Evolutionary conservation across 2,888 invertebrate species (phyloP).

Genomic region (Perdita meconis): DNA sequence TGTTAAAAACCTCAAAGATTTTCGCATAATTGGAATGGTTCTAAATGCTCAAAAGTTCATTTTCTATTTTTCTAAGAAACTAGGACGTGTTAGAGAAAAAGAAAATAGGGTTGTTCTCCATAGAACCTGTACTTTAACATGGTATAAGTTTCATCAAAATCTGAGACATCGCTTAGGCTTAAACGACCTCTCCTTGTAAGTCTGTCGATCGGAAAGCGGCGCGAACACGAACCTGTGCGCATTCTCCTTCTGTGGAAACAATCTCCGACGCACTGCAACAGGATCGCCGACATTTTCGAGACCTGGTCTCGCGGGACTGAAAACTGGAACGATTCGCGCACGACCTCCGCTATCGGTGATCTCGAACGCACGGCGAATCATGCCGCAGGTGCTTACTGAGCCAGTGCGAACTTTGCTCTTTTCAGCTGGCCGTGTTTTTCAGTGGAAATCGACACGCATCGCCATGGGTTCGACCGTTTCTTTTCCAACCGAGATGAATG

Average conservation of each 20-base stretch:
- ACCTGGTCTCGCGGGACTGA: conserved; percentile 39
- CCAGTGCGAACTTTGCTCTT: conserved; percentile 36
- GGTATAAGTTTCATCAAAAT: too few relatives aligned
- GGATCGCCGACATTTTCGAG: conserved; percentile 71
- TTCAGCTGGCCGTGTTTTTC: conserved; percentile 3
- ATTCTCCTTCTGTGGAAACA: conserved; percentile 70
- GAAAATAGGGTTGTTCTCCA: too few relatives aligned
- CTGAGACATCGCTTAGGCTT: too few relatives aligned
- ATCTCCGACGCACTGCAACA: conserved; percentile 71
- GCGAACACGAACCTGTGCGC: conserved; percentile 58
- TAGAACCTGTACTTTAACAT: too few relatives aligned
- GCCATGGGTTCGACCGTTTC: not conserved
- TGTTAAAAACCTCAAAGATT: too few relatives aligned
- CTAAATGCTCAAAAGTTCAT: too few relatives aligned
- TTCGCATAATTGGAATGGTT: too few relatives aligned
- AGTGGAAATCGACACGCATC: conserved; percentile 11
- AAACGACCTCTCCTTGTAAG: too few relatives aligned
- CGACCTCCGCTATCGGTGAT: conserved; percentile 50
- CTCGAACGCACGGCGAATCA: conserved; percentile 38
- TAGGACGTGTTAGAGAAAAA: too few relatives aligned
- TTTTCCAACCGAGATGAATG: not conserved
- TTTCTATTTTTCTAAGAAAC: too few relatives aligned
- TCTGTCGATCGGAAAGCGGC: not conserved
- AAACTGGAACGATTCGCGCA: conserved; percentile 54
- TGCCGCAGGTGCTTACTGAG: conserved; percentile 28